Evolutionary conservation across 1,140 invertebrate species (phyloP).

Genomic region (Aphelenchoides fujianensis): DNA sequence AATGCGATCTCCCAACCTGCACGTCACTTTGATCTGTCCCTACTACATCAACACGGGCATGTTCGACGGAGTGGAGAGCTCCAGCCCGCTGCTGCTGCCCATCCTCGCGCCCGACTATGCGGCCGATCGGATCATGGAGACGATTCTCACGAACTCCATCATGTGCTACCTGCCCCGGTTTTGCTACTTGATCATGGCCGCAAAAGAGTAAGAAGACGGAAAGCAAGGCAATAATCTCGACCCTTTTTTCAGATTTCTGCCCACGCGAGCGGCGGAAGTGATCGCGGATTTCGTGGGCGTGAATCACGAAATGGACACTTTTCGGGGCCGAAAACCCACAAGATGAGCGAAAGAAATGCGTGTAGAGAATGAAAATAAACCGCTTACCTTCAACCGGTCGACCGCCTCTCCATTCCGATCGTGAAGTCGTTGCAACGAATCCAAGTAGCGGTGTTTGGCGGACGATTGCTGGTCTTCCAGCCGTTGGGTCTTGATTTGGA

Average conservation of each 20-base stretch:
- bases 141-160: constrained; percentile 76
- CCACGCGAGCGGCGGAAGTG: constrained; percentile 22
- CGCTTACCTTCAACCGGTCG: constrained; percentile 56
- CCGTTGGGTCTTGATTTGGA: constrained; percentile 56
- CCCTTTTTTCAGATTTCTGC: constrained; percentile 34
- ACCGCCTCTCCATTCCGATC: constrained; percentile 53
- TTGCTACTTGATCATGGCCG: constrained; percentile 37
- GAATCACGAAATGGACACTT: constrained; percentile 33
- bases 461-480: constrained; percentile 47
- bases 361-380: constrained; percentile 10
- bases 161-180: constrained; percentile 73
- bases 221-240: too few relatives aligned
- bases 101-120: constrained; percentile 80
- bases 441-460: constrained; percentile 56
- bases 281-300: constrained; percentile 36
- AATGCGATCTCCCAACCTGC: constrained; percentile 69
- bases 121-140: constrained; percentile 76
- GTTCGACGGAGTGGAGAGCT: constrained; percentile 82
- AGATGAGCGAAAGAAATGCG: background rate
- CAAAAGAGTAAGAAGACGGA: constrained; percentile 44
- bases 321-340: constrained; percentile 22
- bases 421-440: constrained; percentile 48
- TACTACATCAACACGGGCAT: constrained; percentile 92
- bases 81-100: constrained; percentile 72
- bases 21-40: constrained; percentile 80